Conservation (phyloP, 2,888 invertebrate genomes). For the Philereme transversata region DNA sequence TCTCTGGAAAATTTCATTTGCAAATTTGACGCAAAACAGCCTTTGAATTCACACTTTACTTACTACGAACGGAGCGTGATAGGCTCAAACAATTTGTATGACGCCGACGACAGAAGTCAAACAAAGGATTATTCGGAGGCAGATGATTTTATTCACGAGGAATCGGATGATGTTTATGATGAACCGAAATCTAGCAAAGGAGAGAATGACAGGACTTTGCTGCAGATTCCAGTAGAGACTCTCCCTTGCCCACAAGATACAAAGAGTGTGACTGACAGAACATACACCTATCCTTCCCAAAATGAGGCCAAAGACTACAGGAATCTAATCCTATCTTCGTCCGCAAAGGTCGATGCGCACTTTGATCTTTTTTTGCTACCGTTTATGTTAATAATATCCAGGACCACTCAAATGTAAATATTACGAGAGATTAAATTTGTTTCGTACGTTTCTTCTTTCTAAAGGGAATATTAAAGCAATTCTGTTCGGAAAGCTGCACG, state of each 20-base stretch:
- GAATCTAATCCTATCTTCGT: slow-evolving; percentile 68
- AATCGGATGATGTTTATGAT: slow-evolving; percentile 70
- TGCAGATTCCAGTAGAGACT: slow-evolving; percentile 82
- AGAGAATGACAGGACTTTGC: slow-evolving; percentile 75
- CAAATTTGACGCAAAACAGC: slow-evolving; percentile 81
- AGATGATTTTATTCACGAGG: slow-evolving; percentile 70
- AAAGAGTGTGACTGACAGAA: slow-evolving; percentile 85
- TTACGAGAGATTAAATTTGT: slow-evolving; percentile 37
- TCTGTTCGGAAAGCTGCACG: slow-evolving; percentile 37
- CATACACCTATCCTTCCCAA: slow-evolving; percentile 83
- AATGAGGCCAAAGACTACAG: slow-evolving; percentile 82
- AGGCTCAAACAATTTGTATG: slow-evolving; percentile 67
- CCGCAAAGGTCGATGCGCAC: slow-evolving; percentile 42
- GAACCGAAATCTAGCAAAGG: slow-evolving; percentile 65
- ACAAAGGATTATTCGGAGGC: slow-evolving; percentile 67
- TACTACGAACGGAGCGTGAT: slow-evolving; percentile 71
- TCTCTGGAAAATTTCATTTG: slow-evolving; percentile 90
- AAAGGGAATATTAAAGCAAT: slow-evolving; percentile 41
- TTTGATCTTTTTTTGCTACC: slow-evolving; percentile 46
- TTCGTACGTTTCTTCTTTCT: slow-evolving; percentile 31
- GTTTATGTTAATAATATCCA: slow-evolving; percentile 49
- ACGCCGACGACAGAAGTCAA: slow-evolving; percentile 65
- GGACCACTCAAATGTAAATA: slow-evolving; percentile 49
- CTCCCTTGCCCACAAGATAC: slow-evolving; percentile 85
- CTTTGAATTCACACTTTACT: slow-evolving; percentile 69